Evolutionary conservation across 2,888 invertebrate species (phyloP).

Genomic region (Cephalotes varians): DNA sequence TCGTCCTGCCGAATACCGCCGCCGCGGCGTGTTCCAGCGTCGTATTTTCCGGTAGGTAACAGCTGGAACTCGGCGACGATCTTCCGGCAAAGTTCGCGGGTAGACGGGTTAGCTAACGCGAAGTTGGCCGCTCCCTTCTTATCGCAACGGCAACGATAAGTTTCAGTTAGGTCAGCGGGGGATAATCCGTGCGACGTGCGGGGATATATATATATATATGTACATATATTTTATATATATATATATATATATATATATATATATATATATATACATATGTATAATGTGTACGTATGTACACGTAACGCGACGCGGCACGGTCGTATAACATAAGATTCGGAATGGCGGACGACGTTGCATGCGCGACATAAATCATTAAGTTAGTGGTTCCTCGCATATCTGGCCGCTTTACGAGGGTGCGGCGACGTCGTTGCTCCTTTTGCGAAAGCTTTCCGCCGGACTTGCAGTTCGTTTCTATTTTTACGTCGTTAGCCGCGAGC

Average conservation of each 20-base stretch:
- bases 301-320: conserved; percentile 29
- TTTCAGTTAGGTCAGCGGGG: conserved; percentile 58
- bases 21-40: not conserved
- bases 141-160: conserved; percentile 61
- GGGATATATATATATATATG: not conserved
- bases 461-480: conserved; percentile 50
- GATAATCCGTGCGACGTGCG: conserved; percentile 50
- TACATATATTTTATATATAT: not conserved
- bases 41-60: conserved; percentile 56
- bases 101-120: conserved; percentile 26
- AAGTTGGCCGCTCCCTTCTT: conserved; percentile 58
- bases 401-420: conserved; percentile 60
- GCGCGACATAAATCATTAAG: conserved; percentile 64
- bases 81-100: conserved; percentile 46
- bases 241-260: not conserved
- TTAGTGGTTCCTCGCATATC: conserved; percentile 60
- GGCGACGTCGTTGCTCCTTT: conserved; percentile 48
- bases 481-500: conserved; percentile 46
- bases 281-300: not conserved
- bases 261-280: not conserved
- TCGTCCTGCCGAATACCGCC: conserved; percentile 22
- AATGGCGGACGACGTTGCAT: conserved; percentile 54
- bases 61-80: conserved; percentile 52
- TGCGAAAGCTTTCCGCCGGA: conserved; percentile 27
- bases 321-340: conserved; percentile 57